Evolutionary conservation across 2,888 invertebrate species (phyloP).

Genomic region (Drosophila seclusa): DNA sequence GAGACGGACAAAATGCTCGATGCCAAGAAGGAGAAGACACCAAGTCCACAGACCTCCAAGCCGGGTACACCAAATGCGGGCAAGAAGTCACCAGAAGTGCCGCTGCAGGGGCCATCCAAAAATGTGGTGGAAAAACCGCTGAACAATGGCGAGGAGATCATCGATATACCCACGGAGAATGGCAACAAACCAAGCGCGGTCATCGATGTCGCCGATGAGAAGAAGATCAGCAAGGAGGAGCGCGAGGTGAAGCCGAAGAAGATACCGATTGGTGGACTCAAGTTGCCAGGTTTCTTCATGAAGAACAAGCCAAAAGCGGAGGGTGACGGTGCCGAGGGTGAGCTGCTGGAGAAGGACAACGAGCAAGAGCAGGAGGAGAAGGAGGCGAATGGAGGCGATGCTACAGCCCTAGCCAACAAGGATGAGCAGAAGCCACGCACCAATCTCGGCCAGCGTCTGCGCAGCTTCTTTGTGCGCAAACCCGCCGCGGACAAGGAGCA

Average conservation of each 20-base stretch:
- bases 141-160: constrained; percentile 80
- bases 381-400: constrained; percentile 58
- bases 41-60: constrained; percentile 72
- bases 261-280: constrained; percentile 94
- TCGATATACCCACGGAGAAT: constrained; percentile 82
- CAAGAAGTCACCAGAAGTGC: constrained; percentile 59
- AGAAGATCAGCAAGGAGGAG: constrained; percentile 87
- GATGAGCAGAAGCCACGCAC: constrained; percentile 83
- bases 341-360: constrained; percentile 85
- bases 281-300: constrained; percentile 94
- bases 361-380: constrained; percentile 80
- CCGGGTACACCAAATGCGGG: constrained; percentile 73
- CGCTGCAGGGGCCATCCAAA: constrained; percentile 31
- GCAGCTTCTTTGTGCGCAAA: constrained; percentile 87
- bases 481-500: constrained; percentile 82
- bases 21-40: constrained; percentile 73
- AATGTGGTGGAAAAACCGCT: constrained; percentile 47
- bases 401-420: constrained; percentile 38
- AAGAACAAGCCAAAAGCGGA: constrained; percentile 90
- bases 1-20: constrained; percentile 85
- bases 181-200: constrained; percentile 52
- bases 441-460: constrained; percentile 85
- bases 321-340: constrained; percentile 86
- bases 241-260: constrained; percentile 92
- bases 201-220: constrained; percentile 67